A percentile compares a stretch with the other conserved stretches of the same genome.
phyloP scores from a whole-genome alignment of 2,797 vertebrate genomes.

The Eidolon dupreanum region DNA sequence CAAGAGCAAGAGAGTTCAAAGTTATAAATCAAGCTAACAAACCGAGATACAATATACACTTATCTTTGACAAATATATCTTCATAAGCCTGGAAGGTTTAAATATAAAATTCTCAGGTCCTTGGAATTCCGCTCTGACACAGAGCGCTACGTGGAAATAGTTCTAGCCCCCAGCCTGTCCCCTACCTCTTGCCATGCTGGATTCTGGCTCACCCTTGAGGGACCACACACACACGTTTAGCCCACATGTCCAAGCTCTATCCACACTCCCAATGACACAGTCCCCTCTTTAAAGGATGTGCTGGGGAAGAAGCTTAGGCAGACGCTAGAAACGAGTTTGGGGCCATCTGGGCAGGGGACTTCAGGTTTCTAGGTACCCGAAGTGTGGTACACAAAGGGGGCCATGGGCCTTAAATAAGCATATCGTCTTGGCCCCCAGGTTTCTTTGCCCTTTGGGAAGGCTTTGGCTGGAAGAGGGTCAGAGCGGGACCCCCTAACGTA shows the following conservation, averaged over 20 bases:
- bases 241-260: background rate
- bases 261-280: background rate
- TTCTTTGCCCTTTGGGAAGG: background rate
- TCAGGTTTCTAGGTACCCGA: background rate
- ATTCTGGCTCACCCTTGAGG: background rate
- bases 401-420: too few species aligned
- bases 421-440: background rate
- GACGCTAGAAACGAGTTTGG: background rate
- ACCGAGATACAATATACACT: constrained; percentile 39
- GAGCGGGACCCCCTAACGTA: background rate
- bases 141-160: background rate
- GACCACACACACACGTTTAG: background rate
- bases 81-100: constrained; percentile 40
- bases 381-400: background rate
- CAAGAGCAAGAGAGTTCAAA: background rate
- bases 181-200: background rate
- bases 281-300: background rate
- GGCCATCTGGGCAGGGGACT: background rate
- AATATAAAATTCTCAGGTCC: background rate
- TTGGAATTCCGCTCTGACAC: background rate
- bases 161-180: background rate
- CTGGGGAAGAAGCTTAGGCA: background rate
- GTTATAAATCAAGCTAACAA: constrained; percentile 58
- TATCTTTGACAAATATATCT: constrained; percentile 44
- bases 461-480: background rate